These are phyloP conservation scores for Ornithoptera alexandrae DNA, from an alignment of 2,888 invertebrate genomes.

Conservation along the genomic window DNA sequence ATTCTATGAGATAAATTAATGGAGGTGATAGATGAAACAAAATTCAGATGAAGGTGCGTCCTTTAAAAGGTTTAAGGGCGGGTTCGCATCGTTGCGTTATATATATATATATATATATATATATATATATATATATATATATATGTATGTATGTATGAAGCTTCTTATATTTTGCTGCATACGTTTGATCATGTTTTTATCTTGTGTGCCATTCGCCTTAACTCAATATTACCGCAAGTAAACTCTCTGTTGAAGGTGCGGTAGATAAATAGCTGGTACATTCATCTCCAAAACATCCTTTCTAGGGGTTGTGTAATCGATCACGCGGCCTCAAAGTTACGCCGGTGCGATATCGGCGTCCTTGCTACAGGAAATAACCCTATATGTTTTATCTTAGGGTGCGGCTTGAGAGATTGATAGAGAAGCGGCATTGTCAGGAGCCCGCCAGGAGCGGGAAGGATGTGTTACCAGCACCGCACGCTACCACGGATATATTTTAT, in stretches of 20 bases:
- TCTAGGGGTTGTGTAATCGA: slow-evolving; percentile 27
- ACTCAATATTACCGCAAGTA: slow-evolving; percentile 10
- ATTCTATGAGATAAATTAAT: neutral
- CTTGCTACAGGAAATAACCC: slow-evolving; percentile 27
- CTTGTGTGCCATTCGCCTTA: slow-evolving; percentile 5
- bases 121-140: too few relatives aligned
- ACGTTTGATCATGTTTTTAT: slow-evolving; percentile 2
- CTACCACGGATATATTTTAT: neutral
- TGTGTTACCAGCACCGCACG: neutral
- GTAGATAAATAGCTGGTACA: slow-evolving; percentile 20
- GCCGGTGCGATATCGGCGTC: slow-evolving; percentile 16
- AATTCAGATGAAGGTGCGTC: neutral
- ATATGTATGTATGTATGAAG: too few relatives aligned
- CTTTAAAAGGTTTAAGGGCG: neutral
- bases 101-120: too few relatives aligned
- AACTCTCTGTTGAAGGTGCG: slow-evolving; percentile 14
- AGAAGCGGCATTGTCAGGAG: neutral
- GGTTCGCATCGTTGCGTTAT: neutral
- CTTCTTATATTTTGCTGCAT: neutral
- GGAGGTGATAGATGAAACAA: neutral
- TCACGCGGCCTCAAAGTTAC: slow-evolving; percentile 20
- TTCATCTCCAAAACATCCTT: slow-evolving; percentile 28
- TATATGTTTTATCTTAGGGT: slow-evolving; percentile 24
- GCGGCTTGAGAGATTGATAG: slow-evolving; percentile 13
- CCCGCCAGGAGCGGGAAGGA: neutral